Conservation (phyloP, 2,797 vertebrate species). For the Eulemur mongoz region DNA sequence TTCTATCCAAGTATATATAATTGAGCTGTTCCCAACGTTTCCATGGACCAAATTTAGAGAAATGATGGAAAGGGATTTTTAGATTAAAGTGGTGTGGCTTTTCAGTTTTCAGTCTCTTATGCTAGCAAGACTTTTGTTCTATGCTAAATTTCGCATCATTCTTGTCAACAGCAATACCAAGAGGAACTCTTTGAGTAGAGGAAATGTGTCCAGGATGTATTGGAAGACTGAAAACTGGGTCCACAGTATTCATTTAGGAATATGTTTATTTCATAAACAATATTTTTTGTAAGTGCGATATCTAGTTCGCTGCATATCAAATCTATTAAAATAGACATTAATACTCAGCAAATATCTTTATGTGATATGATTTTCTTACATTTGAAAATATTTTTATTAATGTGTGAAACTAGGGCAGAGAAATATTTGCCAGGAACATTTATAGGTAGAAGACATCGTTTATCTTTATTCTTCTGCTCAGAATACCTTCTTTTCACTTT, state of each 20-base stretch:
- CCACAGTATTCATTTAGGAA: not conserved
- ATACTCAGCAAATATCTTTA: not conserved
- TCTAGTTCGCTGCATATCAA: not conserved
- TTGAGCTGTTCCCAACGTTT: not conserved
- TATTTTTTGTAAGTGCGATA: not conserved
- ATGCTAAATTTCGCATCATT: not conserved
- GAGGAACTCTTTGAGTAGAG: not conserved
- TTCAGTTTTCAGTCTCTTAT: not conserved
- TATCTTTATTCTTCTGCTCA: not conserved
- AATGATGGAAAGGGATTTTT: not conserved
- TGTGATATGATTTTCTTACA: not conserved
- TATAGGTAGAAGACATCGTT: not conserved
- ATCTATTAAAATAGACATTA: not conserved
- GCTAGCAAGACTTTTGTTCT: not conserved
- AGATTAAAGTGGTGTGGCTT: not conserved
- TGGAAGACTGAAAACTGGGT: not conserved
- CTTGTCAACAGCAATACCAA: not conserved
- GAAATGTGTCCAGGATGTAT: not conserved
- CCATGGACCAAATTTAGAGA: not conserved
- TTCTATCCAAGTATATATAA: not conserved
- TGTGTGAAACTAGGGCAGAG: not conserved
- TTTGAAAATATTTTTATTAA: constrained; percentile 7
- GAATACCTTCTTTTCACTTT: not conserved
- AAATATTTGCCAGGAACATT: not conserved
- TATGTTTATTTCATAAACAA: not conserved